Conservation (phyloP, 2,797 vertebrate species). For the Leuciscus waleckii region DNA sequence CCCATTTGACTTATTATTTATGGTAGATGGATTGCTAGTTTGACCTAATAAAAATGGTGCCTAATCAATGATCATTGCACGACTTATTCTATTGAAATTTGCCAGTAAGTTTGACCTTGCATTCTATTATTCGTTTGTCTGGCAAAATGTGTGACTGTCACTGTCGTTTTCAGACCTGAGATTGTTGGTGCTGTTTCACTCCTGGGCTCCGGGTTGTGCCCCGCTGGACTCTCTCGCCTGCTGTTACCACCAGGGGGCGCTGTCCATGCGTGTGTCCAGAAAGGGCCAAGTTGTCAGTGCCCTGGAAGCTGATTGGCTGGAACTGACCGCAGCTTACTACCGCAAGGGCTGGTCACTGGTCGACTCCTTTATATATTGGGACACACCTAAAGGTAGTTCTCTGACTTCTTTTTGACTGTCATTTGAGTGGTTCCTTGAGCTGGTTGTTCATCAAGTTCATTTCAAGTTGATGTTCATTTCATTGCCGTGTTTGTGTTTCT, state of each 20-base stretch:
- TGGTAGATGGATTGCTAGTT: background rate
- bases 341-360: conserved; percentile 93
- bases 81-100: background rate
- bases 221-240: conserved; percentile 83
- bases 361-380: conserved; percentile 96
- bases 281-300: conserved; percentile 91
- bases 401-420: background rate
- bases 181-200: conserved; percentile 82
- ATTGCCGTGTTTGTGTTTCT: background rate
- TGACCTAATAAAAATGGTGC: background rate
- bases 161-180: conserved; percentile 71
- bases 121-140: background rate
- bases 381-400: conserved; percentile 85
- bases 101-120: background rate
- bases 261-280: conserved; percentile 91
- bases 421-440: background rate
- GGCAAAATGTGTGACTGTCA: background rate
- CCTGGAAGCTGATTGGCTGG: conserved; percentile 96
- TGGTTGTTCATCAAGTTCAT: too few species aligned
- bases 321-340: conserved; percentile 92
- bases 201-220: conserved; percentile 78
- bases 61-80: background rate
- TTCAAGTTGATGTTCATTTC: too few species aligned
- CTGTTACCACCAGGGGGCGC: conserved; percentile 90
- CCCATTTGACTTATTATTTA: conserved; percentile 2